These are phyloP conservation scores for Lochmaea capreae DNA, from an alignment of 2,888 invertebrate species.

Conservation along the genomic window DNA sequence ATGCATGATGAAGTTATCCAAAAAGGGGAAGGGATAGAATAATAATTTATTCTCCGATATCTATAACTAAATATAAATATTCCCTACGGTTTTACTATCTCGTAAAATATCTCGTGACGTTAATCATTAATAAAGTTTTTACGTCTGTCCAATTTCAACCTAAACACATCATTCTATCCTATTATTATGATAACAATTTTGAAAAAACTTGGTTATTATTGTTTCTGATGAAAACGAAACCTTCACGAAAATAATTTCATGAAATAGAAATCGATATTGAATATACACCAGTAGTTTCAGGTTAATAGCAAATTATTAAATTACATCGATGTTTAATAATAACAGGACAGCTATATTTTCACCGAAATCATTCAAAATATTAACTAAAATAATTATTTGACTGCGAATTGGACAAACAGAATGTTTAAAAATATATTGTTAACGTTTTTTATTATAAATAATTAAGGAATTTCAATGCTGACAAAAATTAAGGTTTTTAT, in stretches of 20 bases:
- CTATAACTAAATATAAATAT: too few relatives aligned
- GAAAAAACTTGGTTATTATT: constrained; percentile 6
- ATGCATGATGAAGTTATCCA: too few relatives aligned
- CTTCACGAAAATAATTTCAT: background rate
- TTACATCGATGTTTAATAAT: background rate
- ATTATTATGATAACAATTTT: constrained; percentile 4
- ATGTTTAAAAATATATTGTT: too few relatives aligned
- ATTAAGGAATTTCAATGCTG: too few relatives aligned
- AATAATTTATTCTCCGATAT: too few relatives aligned
- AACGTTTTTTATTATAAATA: too few relatives aligned
- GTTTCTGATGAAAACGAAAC: background rate
- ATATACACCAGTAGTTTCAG: background rate
- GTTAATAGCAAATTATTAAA: too few relatives aligned
- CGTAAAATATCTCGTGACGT: constrained; percentile 17
- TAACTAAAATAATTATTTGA: background rate
- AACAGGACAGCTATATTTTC: background rate
- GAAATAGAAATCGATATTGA: background rate
- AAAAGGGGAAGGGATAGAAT: too few relatives aligned
- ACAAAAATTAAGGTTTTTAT: too few relatives aligned
- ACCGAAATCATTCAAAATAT: background rate
- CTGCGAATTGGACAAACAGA: background rate
- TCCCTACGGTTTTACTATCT: constrained; percentile 1
- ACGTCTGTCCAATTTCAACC: constrained; percentile 5
- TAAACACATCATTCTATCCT: background rate
- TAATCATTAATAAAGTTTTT: constrained; percentile 15